These are phyloP conservation scores for Notothenia rossii DNA, from an alignment of 2,113 vertebrate species.

Conservation along the genomic window DNA sequence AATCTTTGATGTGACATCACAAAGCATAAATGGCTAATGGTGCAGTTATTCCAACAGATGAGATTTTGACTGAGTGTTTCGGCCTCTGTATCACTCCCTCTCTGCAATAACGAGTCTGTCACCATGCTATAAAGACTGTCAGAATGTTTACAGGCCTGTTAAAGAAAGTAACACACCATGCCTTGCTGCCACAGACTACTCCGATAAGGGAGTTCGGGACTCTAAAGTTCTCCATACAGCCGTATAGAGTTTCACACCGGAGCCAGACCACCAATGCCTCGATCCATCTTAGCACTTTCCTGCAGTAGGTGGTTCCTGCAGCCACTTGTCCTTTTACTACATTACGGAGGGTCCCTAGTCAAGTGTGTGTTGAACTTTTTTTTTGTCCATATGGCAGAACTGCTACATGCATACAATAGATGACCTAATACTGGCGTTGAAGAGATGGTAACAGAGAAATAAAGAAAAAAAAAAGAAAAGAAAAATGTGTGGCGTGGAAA, in stretches of 20 bases:
- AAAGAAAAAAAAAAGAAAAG: conserved; percentile 36
- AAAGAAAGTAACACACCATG: conserved; percentile 72
- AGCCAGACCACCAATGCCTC: conserved; percentile 69
- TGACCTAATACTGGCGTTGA: conserved; percentile 37
- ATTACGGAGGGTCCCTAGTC: conserved; percentile 23
- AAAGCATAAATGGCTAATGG: conserved; percentile 63
- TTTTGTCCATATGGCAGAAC: conserved; percentile 15
- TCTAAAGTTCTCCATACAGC: conserved; percentile 56
- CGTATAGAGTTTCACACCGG: conserved; percentile 62
- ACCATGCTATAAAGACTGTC: conserved; percentile 73
- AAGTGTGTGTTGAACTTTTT: conserved; percentile 28
- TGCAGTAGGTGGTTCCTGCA: conserved; percentile 52
- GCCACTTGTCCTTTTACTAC: conserved; percentile 50
- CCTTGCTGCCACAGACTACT: conserved; percentile 53
- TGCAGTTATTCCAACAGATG: conserved; percentile 64
- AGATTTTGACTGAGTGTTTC: conserved; percentile 66
- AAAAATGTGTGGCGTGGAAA: conserved; percentile 35
- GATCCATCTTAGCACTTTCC: conserved; percentile 39
- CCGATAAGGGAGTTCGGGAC: conserved; percentile 55
- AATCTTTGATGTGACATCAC: conserved; percentile 64
- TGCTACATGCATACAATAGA: conserved; percentile 42
- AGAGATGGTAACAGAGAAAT: conserved; percentile 38
- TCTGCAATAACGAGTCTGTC: conserved; percentile 69
- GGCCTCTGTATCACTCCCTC: conserved; percentile 63
- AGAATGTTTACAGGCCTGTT: conserved; percentile 75